These are phyloP conservation scores for Zygogramma bicolorata DNA, from an alignment of 2,888 invertebrate species.

Conservation along the genomic window DNA sequence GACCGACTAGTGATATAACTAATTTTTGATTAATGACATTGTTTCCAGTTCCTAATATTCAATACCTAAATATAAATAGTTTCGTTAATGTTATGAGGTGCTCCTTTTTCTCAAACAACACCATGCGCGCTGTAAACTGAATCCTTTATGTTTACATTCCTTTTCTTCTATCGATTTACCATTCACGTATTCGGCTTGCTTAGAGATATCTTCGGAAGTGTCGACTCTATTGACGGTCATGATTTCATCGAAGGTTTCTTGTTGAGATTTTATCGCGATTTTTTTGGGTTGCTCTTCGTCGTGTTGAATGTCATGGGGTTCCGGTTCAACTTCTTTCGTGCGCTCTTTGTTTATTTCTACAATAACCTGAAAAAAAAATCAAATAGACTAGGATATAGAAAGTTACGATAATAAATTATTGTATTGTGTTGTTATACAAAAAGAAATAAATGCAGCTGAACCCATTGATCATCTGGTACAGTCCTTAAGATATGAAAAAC, in stretches of 20 bases:
- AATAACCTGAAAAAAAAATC: conserved; percentile 53
- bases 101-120: conserved; percentile 68
- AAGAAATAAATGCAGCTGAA: too few relatives aligned
- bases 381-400: too few relatives aligned
- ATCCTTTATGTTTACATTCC: conserved; percentile 59
- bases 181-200: conserved; percentile 30
- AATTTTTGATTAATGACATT: background rate
- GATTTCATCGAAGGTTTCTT: conserved; percentile 59
- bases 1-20: too few relatives aligned
- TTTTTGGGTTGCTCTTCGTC: conserved; percentile 18
- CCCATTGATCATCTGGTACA: too few relatives aligned
- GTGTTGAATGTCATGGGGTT: background rate
- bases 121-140: conserved; percentile 70
- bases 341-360: conserved; percentile 62
- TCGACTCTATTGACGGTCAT: conserved; percentile 53
- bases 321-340: conserved; percentile 19
- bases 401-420: too few relatives aligned
- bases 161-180: conserved; percentile 33
- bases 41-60: too few relatives aligned
- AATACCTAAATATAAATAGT: background rate
- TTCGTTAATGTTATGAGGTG: conserved; percentile 50
- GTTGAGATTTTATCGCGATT: conserved; percentile 31
- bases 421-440: too few relatives aligned
- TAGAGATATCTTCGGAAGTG: conserved; percentile 33
- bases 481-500: too few relatives aligned